Evolutionary conservation across 1,140 invertebrate species (phyloP).

Genomic region (Bombus pascuorum): DNA sequence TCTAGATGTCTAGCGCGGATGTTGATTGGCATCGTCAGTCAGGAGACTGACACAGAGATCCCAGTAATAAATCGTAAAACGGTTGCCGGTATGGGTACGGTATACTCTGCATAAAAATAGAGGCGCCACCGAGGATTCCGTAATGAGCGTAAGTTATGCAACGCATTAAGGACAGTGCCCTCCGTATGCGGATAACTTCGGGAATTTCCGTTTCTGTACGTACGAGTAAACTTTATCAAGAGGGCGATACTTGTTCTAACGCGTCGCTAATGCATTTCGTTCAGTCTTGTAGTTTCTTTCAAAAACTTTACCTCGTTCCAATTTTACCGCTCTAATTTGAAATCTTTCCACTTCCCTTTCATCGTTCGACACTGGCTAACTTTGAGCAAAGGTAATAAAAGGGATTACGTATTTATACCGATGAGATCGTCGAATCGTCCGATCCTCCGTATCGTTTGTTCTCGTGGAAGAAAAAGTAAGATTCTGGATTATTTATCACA

Average conservation of each 20-base stretch:
- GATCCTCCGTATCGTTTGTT: background rate
- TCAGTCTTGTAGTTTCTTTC: background rate
- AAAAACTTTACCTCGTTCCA: background rate
- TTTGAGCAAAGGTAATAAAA: background rate
- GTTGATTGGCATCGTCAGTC: constrained; percentile 11
- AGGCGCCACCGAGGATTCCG: constrained; percentile 59
- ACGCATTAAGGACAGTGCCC: constrained; percentile 57
- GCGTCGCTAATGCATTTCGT: background rate
- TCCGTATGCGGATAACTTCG: constrained; percentile 50
- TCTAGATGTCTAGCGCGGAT: constrained; percentile 40
- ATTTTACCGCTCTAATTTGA: background rate
- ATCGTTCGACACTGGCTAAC: background rate
- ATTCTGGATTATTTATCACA: no score
- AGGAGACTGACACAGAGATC: constrained; percentile 3
- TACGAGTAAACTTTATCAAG: constrained; percentile 23
- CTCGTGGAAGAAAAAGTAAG: no score
- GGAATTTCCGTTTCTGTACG: background rate
- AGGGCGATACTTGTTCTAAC: constrained; percentile 8
- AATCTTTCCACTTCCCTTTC: background rate
- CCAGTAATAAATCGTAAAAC: constrained; percentile 57
- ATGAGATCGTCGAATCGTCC: background rate
- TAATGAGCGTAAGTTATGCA: constrained; percentile 54
- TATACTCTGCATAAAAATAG: constrained; percentile 44
- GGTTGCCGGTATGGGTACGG: constrained; percentile 27
- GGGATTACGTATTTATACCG: background rate